These are phyloP conservation scores for Trematocara caparti DNA, from an alignment of 2,797 vertebrate species.

Conservation along the genomic window DNA sequence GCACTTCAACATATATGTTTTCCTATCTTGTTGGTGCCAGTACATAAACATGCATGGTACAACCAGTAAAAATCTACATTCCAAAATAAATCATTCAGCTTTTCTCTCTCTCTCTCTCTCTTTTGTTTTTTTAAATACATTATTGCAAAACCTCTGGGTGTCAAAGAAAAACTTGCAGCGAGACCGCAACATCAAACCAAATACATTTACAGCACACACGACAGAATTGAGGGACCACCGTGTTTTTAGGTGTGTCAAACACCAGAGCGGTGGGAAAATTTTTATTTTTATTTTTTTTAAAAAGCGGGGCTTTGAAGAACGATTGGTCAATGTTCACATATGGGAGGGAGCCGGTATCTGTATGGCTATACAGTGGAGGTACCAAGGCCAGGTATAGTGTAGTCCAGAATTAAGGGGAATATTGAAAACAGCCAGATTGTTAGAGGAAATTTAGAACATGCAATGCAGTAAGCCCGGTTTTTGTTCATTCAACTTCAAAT, in stretches of 20 bases:
- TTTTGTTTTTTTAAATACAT: slow-evolving; percentile 23
- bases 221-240: slow-evolving; percentile 48
- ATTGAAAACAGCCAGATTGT: background rate
- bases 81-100: slow-evolving; percentile 62
- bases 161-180: slow-evolving; percentile 38
- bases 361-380: slow-evolving; percentile 21
- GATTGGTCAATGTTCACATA: slow-evolving; percentile 3
- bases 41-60: slow-evolving; percentile 75
- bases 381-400: background rate
- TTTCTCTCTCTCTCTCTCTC: fast-evolving
- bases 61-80: slow-evolving; percentile 73
- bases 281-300: fast-evolving
- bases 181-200: slow-evolving; percentile 52
- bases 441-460: background rate
- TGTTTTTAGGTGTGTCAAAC: slow-evolving; percentile 54
- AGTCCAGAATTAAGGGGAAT: slow-evolving; percentile 8
- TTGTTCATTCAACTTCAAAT: background rate
- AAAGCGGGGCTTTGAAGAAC: background rate
- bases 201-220: slow-evolving; percentile 48
- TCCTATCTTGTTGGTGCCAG: slow-evolving; percentile 53
- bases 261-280: background rate
- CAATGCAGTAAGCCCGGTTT: fast-evolving
- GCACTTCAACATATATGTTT: slow-evolving; percentile 60
- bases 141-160: slow-evolving; percentile 57
- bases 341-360: slow-evolving; percentile 26